These are phyloP conservation scores for Crotalus viridis DNA, from an alignment of 2,113 vertebrate species.

Conservation along the genomic window DNA sequence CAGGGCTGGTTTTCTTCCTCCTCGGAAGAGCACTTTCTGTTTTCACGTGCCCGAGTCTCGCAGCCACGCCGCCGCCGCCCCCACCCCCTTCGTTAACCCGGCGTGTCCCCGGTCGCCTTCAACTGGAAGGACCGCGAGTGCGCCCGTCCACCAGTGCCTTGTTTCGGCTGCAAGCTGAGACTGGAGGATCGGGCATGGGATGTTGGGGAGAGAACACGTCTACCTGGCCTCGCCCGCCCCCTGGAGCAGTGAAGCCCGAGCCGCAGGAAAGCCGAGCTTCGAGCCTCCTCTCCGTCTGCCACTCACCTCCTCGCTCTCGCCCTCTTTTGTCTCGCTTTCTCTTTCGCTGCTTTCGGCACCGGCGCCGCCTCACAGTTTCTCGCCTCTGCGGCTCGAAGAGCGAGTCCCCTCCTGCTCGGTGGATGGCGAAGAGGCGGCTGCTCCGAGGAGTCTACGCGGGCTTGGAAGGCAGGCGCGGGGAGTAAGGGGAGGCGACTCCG, in stretches of 20 bases:
- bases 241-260: neutral
- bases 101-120: neutral
- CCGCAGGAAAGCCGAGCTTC: neutral
- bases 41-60: neutral
- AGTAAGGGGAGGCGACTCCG: too few relatives aligned
- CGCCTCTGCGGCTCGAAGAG: neutral
- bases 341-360: neutral
- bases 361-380: neutral
- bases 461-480: neutral
- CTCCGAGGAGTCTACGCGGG: neutral
- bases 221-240: neutral
- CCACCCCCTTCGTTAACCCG: neutral
- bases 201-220: neutral
- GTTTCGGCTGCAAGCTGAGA: neutral
- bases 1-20: neutral
- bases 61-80: neutral
- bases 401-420: neutral
- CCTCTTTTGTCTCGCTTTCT: slow-evolving; percentile 9
- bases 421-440: neutral
- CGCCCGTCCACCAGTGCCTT: neutral
- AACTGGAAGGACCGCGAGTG: too few relatives aligned
- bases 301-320: neutral
- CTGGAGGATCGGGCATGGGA: neutral
- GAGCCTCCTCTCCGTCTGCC: neutral
- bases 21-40: neutral